Percentiles rank a stretch among this genome's conserved stretches.
These are phyloP conservation scores for Euclidia mi DNA, from an alignment of 2,888 invertebrate species.

Conservation along the genomic window DNA sequence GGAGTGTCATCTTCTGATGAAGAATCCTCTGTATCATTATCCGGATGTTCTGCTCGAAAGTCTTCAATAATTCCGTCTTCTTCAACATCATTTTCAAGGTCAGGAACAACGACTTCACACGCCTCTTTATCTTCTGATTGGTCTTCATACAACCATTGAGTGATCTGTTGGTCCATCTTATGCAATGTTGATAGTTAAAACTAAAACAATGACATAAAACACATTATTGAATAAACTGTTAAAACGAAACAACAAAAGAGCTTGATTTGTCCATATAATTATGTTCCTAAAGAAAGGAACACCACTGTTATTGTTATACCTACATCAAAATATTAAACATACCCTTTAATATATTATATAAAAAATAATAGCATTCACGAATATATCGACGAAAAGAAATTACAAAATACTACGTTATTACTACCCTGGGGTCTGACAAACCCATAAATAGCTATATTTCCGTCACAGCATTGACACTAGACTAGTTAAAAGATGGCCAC, in stretches of 20 bases:
- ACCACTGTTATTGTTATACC: constrained; percentile 13
- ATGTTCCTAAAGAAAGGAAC: constrained; percentile 4
- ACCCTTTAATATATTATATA: constrained; percentile 13
- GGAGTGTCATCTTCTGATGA: constrained; percentile 21
- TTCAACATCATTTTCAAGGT: constrained; percentile 22
- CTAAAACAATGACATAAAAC: constrained; percentile 22
- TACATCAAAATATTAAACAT: constrained; percentile 13
- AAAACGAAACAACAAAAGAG: constrained; percentile 8
- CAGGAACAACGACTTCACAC: constrained; percentile 17
- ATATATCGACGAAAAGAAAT: no score
- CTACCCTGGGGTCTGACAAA: no score
- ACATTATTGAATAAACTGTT: no score
- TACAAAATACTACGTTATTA: no score
- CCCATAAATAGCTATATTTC: constrained; percentile 12
- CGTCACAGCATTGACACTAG: constrained; percentile 4
- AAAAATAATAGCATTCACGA: constrained; percentile 15
- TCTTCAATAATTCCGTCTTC: constrained; percentile 24
- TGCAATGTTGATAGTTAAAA: constrained; percentile 12
- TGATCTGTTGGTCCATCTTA: no score
- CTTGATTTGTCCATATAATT: constrained; percentile 6
- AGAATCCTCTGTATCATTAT: constrained; percentile 15
- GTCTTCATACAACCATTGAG: constrained; percentile 16
- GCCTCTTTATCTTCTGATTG: constrained; percentile 24
- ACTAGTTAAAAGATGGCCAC: no score
- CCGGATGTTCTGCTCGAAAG: constrained; percentile 13